phyloP scores from a whole-genome alignment of 2,797 vertebrate genomes.

The Gymnothorax javanicus region DNA sequence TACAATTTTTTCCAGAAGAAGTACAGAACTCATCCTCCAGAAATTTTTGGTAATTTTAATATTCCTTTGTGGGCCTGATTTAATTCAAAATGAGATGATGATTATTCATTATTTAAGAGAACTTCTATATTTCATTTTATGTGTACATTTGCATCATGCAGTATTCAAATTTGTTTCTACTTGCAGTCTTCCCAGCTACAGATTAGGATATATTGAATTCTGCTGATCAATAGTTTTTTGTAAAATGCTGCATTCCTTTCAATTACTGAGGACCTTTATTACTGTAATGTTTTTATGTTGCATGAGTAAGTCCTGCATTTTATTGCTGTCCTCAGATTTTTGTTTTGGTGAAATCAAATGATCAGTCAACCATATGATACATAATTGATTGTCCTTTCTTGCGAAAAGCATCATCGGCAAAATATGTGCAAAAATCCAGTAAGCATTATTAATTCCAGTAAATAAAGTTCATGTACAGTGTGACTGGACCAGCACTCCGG shows the following conservation, averaged over 20 bases:
- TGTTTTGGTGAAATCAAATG: neutral
- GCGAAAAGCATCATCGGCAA: neutral
- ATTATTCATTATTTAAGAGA: slow-evolving; percentile 5
- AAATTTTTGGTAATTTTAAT: neutral
- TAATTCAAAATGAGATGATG: neutral
- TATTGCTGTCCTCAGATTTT: neutral
- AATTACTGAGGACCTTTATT: neutral
- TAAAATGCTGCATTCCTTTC: neutral
- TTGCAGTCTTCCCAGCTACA: neutral
- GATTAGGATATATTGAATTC: neutral
- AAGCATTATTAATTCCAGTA: neutral
- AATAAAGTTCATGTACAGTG: neutral
- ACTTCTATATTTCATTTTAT: neutral
- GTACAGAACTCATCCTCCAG: neutral
- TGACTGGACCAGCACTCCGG: neutral
- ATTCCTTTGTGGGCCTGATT: slow-evolving; percentile 8
- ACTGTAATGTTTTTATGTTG: neutral
- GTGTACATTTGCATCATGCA: neutral
- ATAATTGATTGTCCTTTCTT: neutral
- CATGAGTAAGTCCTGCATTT: neutral
- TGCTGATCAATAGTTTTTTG: neutral
- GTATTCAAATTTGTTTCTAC: neutral
- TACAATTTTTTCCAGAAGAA: neutral
- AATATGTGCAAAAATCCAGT: neutral
- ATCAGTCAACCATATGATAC: neutral